phyloP scores from a whole-genome alignment of 2,888 invertebrate species.

The Ariolimax columbianus region DNA sequence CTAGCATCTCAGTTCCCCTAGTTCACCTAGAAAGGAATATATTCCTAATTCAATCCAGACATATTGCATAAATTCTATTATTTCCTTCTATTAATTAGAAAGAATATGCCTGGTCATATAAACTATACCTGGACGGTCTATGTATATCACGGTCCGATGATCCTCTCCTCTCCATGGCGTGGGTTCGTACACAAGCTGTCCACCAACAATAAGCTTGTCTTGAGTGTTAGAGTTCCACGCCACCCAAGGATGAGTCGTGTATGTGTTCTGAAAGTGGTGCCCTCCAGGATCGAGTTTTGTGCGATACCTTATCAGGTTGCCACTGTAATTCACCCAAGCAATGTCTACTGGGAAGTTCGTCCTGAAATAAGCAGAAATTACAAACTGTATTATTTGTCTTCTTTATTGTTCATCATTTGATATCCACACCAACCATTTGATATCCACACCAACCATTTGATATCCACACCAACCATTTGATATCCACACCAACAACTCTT shows the following conservation, averaged over 20 bases:
- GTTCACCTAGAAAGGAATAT: too few species aligned
- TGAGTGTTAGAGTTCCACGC: slow-evolving; percentile 38
- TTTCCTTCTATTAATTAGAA: too few species aligned
- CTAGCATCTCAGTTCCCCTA: too few species aligned
- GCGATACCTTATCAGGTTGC: slow-evolving; percentile 25
- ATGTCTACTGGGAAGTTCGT: slow-evolving; percentile 37
- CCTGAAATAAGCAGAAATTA: slow-evolving; percentile 15
- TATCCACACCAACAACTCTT: too few species aligned
- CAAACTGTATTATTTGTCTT: too few species aligned
- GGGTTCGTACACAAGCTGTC: slow-evolving; percentile 27
- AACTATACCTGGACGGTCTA: slow-evolving; percentile 38
- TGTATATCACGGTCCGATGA: slow-evolving; percentile 26
- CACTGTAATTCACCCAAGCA: slow-evolving; percentile 41
- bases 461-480: too few species aligned
- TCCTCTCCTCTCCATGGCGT: slow-evolving; percentile 38
- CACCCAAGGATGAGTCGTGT: slow-evolving; percentile 39
- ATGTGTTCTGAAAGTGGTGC: slow-evolving; percentile 30
- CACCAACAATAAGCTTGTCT: slow-evolving; percentile 27
- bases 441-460: too few species aligned
- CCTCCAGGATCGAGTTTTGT: slow-evolving; percentile 8
- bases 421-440: too few species aligned
- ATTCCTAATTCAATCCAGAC: too few species aligned
- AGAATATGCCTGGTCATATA: too few species aligned
- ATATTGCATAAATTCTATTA: too few species aligned
- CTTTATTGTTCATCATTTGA: too few species aligned